phyloP scores from a whole-genome alignment of 2,797 vertebrate genomes.

The Vultur gryphus region DNA sequence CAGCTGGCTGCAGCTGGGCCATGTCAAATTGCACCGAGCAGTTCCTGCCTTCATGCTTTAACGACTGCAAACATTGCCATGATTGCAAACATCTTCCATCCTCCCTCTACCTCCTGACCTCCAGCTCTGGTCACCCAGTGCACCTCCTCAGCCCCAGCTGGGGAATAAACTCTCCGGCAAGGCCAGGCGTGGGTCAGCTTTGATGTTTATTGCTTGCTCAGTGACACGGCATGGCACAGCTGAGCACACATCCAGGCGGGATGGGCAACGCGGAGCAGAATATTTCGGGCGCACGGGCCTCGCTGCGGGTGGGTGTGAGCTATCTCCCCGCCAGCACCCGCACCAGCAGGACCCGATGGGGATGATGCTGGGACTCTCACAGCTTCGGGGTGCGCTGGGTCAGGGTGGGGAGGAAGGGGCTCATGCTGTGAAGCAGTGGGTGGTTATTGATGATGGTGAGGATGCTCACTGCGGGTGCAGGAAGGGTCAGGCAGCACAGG shows the following conservation, averaged over 20 bases:
- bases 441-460: background rate
- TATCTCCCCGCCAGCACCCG: background rate
- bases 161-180: background rate
- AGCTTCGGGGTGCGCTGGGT: background rate
- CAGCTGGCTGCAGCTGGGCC: background rate
- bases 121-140: background rate
- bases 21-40: accelerated
- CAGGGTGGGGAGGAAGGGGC: background rate
- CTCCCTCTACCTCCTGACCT: background rate
- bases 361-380: background rate
- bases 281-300: accelerated
- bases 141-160: background rate
- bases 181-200: background rate
- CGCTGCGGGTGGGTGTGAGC: background rate
- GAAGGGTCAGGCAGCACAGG: background rate
- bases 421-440: background rate
- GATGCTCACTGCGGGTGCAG: background rate
- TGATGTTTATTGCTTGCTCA: constrained; percentile 39
- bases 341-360: background rate
- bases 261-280: background rate
- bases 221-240: background rate
- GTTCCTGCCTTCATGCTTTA: background rate
- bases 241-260: background rate
- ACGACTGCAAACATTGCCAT: too few species aligned
- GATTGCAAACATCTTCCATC: background rate